These are phyloP conservation scores for Palythoa grandiflora DNA, from an alignment of 92 coral and sea anemone genomes.

Conservation along the genomic window DNA sequence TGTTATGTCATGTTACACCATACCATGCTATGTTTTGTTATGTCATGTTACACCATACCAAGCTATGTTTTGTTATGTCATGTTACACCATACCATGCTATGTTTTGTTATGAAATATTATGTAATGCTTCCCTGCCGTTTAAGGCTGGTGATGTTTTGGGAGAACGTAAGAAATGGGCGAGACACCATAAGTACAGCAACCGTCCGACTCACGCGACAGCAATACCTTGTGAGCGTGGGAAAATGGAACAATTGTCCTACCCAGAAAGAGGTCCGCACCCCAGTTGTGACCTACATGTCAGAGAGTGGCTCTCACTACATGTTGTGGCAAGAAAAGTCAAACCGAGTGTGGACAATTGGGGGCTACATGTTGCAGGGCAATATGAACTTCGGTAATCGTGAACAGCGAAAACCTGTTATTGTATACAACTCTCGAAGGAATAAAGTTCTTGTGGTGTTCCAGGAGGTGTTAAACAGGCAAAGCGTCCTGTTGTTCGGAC, in stretches of 20 bases:
- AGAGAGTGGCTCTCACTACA: conserved; percentile 71
- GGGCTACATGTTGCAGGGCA: conserved; percentile 79
- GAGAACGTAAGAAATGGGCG: conserved; percentile 79
- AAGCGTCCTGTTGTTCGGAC: conserved; percentile 63
- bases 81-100: too few relatives aligned
- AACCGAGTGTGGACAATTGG: conserved; percentile 76
- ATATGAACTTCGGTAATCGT: conserved; percentile 62
- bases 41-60: too few relatives aligned
- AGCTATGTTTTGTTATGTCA: too few relatives aligned
- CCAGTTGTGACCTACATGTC: conserved; percentile 85
- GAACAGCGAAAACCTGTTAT: conserved; percentile 68
- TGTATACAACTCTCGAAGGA: conserved; percentile 64
- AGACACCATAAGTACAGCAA: conserved; percentile 67
- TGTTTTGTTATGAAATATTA: too few relatives aligned
- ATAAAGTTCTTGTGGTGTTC: conserved; percentile 82
- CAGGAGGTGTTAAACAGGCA: conserved; percentile 69
- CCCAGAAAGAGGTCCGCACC: conserved; percentile 65
- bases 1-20: too few relatives aligned
- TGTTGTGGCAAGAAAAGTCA: conserved; percentile 87
- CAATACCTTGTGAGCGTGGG: conserved; percentile 51
- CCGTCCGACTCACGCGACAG: conserved; percentile 59
- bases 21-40: too few relatives aligned
- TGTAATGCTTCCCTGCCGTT: too few relatives aligned
- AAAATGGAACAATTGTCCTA: conserved; percentile 64
- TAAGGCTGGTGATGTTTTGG: conserved; percentile 91